A percentile compares a stretch with the other conserved stretches of the same genome.
phyloP scores from a whole-genome alignment of 2,888 invertebrate genomes.

The Monopis laevigella region DNA sequence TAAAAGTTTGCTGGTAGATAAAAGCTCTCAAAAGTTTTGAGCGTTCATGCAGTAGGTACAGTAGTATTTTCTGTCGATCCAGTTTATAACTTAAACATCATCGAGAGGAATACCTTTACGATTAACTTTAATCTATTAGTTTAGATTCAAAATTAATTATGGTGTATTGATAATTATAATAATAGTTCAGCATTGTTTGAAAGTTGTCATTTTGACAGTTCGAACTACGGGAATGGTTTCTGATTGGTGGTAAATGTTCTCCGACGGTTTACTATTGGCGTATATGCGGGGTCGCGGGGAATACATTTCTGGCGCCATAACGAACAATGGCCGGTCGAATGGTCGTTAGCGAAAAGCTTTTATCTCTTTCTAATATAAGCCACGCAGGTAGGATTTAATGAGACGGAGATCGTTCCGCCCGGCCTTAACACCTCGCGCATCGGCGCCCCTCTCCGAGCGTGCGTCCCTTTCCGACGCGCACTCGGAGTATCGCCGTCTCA shows the following conservation, averaged over 20 bases:
- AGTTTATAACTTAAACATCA: too few relatives aligned
- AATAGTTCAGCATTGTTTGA: slow-evolving; percentile 47
- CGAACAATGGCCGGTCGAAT: slow-evolving; percentile 63
- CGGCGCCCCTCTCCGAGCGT: slow-evolving; percentile 30
- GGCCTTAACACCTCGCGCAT: slow-evolving; percentile 21
- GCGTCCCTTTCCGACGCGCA: slow-evolving; percentile 52
- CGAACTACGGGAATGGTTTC: slow-evolving; percentile 66
- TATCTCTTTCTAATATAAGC: slow-evolving; percentile 67
- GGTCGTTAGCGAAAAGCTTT: slow-evolving; percentile 66
- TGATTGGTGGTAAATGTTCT: slow-evolving; percentile 68
- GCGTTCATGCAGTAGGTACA: too few relatives aligned
- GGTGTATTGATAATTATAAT: too few relatives aligned
- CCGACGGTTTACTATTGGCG: slow-evolving; percentile 66
- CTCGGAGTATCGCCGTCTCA: slow-evolving; percentile 59
- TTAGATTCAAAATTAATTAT: too few relatives aligned
- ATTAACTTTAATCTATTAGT: too few relatives aligned
- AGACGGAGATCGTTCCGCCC: slow-evolving; percentile 54
- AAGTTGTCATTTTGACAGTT: slow-evolving; percentile 62
- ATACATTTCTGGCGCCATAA: slow-evolving; percentile 60
- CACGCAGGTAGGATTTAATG: slow-evolving; percentile 66
- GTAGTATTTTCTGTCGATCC: too few relatives aligned
- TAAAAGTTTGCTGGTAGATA: too few relatives aligned
- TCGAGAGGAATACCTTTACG: too few relatives aligned
- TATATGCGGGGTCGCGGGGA: slow-evolving; percentile 48
- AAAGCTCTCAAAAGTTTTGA: too few relatives aligned